Evolutionary conservation across 2,113 vertebrate genomes (phyloP), one percentile per base, ranked within the genome.

Genomic region (Hypomesus transpacificus): DNA sequence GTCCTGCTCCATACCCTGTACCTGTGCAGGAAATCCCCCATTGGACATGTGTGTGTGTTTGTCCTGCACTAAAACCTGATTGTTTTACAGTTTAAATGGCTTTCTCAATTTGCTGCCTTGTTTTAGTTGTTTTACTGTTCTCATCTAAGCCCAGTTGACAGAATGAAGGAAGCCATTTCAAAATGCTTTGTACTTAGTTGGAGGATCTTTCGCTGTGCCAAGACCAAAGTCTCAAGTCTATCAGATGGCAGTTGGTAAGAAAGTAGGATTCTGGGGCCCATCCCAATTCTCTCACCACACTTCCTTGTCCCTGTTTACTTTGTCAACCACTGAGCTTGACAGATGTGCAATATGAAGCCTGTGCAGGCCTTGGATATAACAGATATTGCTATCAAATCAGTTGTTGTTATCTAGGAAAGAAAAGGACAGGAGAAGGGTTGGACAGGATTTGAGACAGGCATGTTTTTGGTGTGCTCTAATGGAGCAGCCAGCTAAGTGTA

Each of bases 61-160:
- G 74, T 76, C 64, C 63, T 69, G 74, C 74, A 66, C 70, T 82
- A 72, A 76, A 70, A 76, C 46, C 67, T 50, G 26, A 69, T 67
- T 74, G 71, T 67, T 76, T 46, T 70, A 22, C 71, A 57, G 26
- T 31, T 34, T 6, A 34, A 70, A 59, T 22, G 31, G 66, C 78
- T 81, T 74, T 53, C 77, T 81, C 85, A 81, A 75, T 20, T 75
- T 69, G 81, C 81, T 86, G 87, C 81, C 87, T 87, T 87, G 79
- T 57, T 31, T 63, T 7, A 16, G 26, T 54, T 18, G 5, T 50
- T 67, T 26, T 67, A 65, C 39, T 22, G 20, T 65, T 65, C 6
- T 65, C 21, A 2, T 61, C n/a, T 3, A 63, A n/a, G 17, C 28
- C 14, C 61, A 31, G 61, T 18, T 63, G 61, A 63, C 14, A 63